Percentiles rank a stretch among this genome's conserved stretches.
Evolutionary conservation across 2,113 vertebrate species (phyloP).

Genomic region (Heterochromis multidens): DNA sequence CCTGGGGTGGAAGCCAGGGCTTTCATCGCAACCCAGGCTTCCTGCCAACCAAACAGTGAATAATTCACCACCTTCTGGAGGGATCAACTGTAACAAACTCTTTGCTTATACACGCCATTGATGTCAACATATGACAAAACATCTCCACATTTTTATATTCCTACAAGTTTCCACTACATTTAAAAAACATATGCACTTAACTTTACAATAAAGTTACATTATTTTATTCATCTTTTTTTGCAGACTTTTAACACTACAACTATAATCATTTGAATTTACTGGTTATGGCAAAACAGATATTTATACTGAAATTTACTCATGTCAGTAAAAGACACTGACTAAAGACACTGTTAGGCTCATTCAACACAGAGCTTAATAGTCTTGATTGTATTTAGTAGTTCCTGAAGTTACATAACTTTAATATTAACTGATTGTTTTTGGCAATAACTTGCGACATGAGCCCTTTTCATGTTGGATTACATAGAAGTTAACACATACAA

Average conservation of each 20-base stretch:
- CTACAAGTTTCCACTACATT: background rate
- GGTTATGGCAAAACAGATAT: background rate
- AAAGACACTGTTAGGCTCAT: background rate
- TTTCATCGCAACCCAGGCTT: conserved; percentile 63
- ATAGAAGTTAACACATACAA: background rate
- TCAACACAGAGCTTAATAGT: background rate
- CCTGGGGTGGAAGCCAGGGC: conserved; percentile 53
- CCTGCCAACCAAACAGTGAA: conserved; percentile 65
- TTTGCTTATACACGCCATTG: conserved; percentile 8
- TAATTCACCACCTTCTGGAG: conserved; percentile 73
- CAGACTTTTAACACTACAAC: background rate
- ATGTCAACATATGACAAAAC: conserved; percentile 18
- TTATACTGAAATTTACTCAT: background rate
- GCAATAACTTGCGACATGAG: background rate
- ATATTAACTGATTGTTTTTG: background rate
- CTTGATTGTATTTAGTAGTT: background rate
- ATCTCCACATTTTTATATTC: background rate
- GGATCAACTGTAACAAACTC: conserved; percentile 36
- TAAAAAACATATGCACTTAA: background rate
- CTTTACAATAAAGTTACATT: too few species aligned
- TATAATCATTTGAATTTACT: background rate
- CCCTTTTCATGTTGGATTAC: background rate
- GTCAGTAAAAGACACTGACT: background rate
- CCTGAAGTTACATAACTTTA: background rate
- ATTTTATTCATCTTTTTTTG: background rate